These are phyloP conservation scores for Eremophila alpestris DNA, from an alignment of 2,797 vertebrate genomes.

Conservation along the genomic window DNA sequence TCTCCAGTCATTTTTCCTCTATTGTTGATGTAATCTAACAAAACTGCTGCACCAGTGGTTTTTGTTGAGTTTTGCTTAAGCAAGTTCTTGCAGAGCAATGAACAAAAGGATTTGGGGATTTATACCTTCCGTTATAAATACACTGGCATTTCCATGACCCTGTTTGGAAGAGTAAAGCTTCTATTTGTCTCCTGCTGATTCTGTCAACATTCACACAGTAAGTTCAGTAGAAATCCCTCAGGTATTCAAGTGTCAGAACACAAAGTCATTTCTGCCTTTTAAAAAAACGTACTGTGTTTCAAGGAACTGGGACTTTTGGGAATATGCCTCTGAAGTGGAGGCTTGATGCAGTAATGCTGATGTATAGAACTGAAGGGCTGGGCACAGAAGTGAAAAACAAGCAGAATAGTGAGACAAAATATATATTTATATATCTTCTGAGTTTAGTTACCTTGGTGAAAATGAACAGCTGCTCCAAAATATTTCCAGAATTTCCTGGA, in stretches of 20 bases:
- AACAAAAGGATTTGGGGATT: slow-evolving; percentile 35
- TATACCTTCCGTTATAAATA: slow-evolving; percentile 26
- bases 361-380: background rate
- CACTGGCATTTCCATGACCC: slow-evolving; percentile 43
- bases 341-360: background rate
- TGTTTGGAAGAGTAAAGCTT: slow-evolving; percentile 61
- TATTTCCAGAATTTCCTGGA: background rate
- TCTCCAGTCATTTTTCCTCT: background rate
- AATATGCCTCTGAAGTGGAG: slow-evolving; percentile 39
- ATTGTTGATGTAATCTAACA: background rate
- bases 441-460: slow-evolving; percentile 1
- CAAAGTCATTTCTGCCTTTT: slow-evolving; percentile 55
- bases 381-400: slow-evolving; percentile 16
- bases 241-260: slow-evolving; percentile 44
- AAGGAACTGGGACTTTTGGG: slow-evolving; percentile 26
- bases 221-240: slow-evolving; percentile 52
- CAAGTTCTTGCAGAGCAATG: slow-evolving; percentile 38
- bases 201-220: slow-evolving; percentile 50
- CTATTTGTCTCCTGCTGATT: slow-evolving; percentile 61
- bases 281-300: slow-evolving; percentile 40
- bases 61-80: slow-evolving; percentile 14
- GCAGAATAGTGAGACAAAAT: slow-evolving; percentile 1
- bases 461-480: background rate
- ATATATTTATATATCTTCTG: background rate
- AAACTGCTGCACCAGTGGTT: slow-evolving; percentile 15